phyloP scores from a whole-genome alignment of 1,140 invertebrate genomes.

The Neoseiulus cucumeris region DNA sequence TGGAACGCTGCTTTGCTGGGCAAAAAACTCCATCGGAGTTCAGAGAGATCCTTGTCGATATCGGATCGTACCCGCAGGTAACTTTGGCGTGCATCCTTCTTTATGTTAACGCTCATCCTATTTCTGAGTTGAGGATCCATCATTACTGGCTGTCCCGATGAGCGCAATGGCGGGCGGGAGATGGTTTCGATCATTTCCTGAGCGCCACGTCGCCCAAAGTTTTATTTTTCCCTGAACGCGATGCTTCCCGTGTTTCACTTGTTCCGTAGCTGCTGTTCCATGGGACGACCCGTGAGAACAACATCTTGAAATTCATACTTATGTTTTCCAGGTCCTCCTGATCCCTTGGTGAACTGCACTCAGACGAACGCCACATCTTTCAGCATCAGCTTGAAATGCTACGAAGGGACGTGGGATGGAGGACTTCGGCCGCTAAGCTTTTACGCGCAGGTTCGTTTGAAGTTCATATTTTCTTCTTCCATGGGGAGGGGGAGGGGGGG shows the following conservation, averaged over 20 bases:
- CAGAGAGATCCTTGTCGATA: conserved; percentile 19
- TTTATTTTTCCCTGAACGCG: too few species aligned
- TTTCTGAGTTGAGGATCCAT: too few species aligned
- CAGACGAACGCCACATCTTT: conserved; percentile 21
- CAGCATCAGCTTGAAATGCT: conserved; percentile 46
- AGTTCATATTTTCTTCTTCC: too few species aligned
- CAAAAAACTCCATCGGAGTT: conserved; percentile 18
- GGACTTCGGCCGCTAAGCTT: conserved; percentile 62
- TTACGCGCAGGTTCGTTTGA: conserved; percentile 13
- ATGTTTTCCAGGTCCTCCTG: conserved; percentile 16
- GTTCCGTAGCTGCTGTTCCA: too few species aligned
- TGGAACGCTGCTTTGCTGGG: conserved; percentile 20
- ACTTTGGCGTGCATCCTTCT: conserved; percentile 9
- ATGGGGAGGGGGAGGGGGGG: too few species aligned
- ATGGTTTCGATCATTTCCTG: too few species aligned
- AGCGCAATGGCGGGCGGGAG: too few species aligned
- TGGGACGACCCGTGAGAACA: too few species aligned
- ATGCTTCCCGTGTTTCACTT: too few species aligned
- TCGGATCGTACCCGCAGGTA: conserved; percentile 20
- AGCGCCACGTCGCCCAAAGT: too few species aligned
- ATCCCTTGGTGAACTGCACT: conserved; percentile 20
- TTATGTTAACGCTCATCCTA: neutral
- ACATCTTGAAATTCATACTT: too few species aligned
- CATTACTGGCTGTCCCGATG: too few species aligned
- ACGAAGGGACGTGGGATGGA: conserved; percentile 41